phyloP scores from a whole-genome alignment of 2,888 invertebrate genomes.

The Automeris io region DNA sequence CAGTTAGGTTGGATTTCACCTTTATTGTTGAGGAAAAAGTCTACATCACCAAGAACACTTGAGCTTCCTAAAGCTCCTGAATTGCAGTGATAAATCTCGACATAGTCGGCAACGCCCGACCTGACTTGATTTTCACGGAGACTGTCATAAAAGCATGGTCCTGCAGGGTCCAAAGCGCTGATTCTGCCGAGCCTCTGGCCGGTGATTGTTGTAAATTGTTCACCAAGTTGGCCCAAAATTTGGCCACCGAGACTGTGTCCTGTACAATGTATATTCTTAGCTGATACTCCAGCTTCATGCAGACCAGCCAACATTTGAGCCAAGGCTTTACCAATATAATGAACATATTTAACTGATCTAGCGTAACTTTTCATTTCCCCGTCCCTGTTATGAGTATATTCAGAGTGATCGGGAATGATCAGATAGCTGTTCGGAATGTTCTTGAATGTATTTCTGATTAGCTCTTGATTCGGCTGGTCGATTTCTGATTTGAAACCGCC shows the following conservation, averaged over 20 bases:
- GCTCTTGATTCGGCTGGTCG: conserved; percentile 48
- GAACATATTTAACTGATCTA: conserved; percentile 52
- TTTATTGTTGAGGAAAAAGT: conserved; percentile 78
- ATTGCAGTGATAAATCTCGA: conserved; percentile 79
- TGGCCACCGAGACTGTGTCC: conserved; percentile 65
- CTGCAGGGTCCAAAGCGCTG: conserved; percentile 62
- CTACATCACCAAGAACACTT: conserved; percentile 70
- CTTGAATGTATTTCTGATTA: conserved; percentile 48
- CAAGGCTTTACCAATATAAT: conserved; percentile 57
- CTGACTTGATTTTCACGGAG: conserved; percentile 62
- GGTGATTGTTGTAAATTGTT: conserved; percentile 38
- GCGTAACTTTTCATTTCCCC: conserved; percentile 55
- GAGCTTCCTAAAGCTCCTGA: conserved; percentile 70
- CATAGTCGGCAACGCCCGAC: conserved; percentile 74
- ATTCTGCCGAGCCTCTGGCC: conserved; percentile 45
- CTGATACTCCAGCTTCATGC: conserved; percentile 38
- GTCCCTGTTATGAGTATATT: conserved; percentile 51
- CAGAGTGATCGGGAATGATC: conserved; percentile 62
- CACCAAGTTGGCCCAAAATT: conserved; percentile 52
- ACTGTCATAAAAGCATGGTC: conserved; percentile 60
- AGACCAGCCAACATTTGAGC: conserved; percentile 43
- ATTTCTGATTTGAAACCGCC: conserved; percentile 60
- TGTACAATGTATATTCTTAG: conserved; percentile 55
- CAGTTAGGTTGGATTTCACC: conserved; percentile 76
- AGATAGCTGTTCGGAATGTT: conserved; percentile 53